phyloP scores from a whole-genome alignment of 2,797 vertebrate species.

The Scolopax rusticola region DNA sequence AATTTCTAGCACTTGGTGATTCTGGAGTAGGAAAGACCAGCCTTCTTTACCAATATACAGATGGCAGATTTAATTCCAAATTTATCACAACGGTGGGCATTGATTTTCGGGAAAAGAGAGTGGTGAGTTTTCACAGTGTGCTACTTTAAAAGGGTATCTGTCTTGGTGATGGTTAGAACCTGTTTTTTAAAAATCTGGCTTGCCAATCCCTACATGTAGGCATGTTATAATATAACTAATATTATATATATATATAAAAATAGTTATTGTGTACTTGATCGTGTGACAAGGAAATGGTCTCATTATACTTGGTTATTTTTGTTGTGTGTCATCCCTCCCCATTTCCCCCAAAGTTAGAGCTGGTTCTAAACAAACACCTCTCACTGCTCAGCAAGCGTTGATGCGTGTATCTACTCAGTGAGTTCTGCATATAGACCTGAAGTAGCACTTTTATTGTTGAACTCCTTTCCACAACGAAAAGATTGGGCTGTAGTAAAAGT shows the following conservation, averaged over 20 bases:
- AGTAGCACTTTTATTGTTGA: neutral
- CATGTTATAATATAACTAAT: neutral
- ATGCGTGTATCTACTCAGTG: neutral
- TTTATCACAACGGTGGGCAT: conserved; percentile 99
- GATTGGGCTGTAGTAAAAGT: neutral
- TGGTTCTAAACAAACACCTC: neutral
- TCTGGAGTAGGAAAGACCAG: conserved; percentile 99
- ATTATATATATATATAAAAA: neutral
- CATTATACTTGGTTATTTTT: neutral
- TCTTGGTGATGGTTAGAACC: neutral
- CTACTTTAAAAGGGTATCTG: neutral
- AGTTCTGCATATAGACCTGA: neutral
- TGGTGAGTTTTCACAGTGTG: conserved; percentile 84
- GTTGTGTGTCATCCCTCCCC: neutral
- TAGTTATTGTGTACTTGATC: neutral
- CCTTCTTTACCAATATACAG: conserved; percentile 97
- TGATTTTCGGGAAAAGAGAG: conserved; percentile 97
- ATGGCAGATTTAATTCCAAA: conserved; percentile 96
- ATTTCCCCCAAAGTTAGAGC: neutral
- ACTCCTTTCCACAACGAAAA: neutral
- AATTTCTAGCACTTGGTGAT: conserved; percentile 97
- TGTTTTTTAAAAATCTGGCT: neutral
- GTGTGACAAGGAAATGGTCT: neutral
- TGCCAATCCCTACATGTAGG: neutral
- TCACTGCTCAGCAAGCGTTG: neutral